Conservation (phyloP, 2,888 invertebrate genomes). For the Serrognathus titanus region DNA sequence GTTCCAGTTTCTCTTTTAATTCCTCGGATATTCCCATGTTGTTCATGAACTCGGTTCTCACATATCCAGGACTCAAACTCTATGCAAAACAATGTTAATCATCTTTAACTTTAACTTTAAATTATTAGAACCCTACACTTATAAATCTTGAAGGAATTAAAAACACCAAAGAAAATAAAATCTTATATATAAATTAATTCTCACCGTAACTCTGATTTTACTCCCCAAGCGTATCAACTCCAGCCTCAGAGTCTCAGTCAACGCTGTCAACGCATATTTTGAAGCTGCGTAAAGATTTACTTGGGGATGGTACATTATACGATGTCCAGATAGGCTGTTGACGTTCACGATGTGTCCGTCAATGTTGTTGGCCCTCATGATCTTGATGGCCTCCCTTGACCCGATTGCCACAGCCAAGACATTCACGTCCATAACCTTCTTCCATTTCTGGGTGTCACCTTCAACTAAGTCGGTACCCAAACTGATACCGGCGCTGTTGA, state of each 20-base stretch:
- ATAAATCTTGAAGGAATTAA: too few relatives aligned
- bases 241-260: slow-evolving; percentile 1
- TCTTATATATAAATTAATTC: too few relatives aligned
- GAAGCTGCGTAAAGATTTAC: slow-evolving; percentile 2
- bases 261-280: not conserved
- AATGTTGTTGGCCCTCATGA: slow-evolving; percentile 9
- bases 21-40: too few relatives aligned
- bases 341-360: slow-evolving; percentile 14
- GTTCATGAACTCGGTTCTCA: too few relatives aligned
- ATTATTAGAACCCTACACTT: too few relatives aligned
- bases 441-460: slow-evolving; percentile 8
- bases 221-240: not conserved
- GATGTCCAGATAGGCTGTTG: slow-evolving; percentile 9
- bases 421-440: slow-evolving; percentile 10
- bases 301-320: slow-evolving; percentile 15
- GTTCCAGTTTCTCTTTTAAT: too few relatives aligned
- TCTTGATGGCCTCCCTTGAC: slow-evolving; percentile 7
- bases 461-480: not conserved
- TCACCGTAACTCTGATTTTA: slow-evolving; percentile 3
- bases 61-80: too few relatives aligned
- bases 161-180: too few relatives aligned
- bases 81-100: too few relatives aligned
- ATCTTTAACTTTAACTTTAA: too few relatives aligned
- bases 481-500: slow-evolving; percentile 8
- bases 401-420: slow-evolving; percentile 4